Conservation (phyloP, 2,888 invertebrate species). For the Congeria kusceri region DNA sequence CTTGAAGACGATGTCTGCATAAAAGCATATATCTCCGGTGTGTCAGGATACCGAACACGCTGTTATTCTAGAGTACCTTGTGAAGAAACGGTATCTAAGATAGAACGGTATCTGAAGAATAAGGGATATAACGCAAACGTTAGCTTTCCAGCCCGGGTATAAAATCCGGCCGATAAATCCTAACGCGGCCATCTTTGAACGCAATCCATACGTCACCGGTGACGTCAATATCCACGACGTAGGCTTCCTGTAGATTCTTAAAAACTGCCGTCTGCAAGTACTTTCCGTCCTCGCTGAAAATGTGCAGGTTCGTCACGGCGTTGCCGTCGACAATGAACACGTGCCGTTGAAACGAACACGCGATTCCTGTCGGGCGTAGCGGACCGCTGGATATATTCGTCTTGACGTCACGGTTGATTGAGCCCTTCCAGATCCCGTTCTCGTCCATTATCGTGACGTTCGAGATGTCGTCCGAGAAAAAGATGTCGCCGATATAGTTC, state of each 20-base stretch:
- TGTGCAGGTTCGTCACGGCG: conserved; percentile 42
- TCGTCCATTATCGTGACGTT: conserved; percentile 50
- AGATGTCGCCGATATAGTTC: conserved; percentile 51
- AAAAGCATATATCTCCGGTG: no score
- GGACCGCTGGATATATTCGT: conserved; percentile 33
- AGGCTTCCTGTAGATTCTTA: conserved; percentile 49
- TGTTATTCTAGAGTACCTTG: no score
- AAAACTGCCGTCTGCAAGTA: conserved; percentile 56
- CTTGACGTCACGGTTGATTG: conserved; percentile 44
- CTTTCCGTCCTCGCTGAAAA: conserved; percentile 53
- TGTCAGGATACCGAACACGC: no score
- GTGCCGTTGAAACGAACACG: conserved; percentile 53
- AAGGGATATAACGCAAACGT: no score
- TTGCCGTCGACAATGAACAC: conserved; percentile 49
- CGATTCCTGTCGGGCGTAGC: conserved; percentile 50
- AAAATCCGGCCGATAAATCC: conserved; percentile 49
- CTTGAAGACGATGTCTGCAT: no score
- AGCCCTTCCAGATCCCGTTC: conserved; percentile 58
- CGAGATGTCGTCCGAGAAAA: conserved; percentile 55
- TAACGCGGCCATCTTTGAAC: conserved; percentile 50
- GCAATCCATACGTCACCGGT: conserved; percentile 58
- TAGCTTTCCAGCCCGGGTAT: conserved; percentile 4
- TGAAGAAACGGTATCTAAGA: no score
- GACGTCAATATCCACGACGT: conserved; percentile 43
- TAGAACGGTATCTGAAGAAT: no score